Base-by-base conservation (phyloP, 2,113 vertebrate genomes). In the Lycaon pictus region DNA sequence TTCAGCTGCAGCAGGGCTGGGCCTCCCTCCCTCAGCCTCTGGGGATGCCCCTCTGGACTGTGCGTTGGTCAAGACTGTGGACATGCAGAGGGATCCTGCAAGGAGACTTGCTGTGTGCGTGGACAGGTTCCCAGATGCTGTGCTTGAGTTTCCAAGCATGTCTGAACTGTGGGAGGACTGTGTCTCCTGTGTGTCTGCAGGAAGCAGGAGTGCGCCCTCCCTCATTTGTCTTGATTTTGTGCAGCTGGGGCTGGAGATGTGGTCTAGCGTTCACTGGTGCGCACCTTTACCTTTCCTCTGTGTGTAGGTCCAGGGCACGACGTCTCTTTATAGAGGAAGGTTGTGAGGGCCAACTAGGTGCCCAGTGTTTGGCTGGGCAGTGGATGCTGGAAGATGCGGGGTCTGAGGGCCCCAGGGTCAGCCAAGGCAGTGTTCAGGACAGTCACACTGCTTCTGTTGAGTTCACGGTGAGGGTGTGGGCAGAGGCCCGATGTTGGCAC, bases 361-460 rank as follows among this genome's bases (percentile, higher is more conserved):
- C 37, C 32, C 10, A 17, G 53, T 2, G 0, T 23, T 1, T 2
- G 7, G 37, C 8, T 7, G 1, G 3, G 23, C 60, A 19, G 83
- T 88, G 84, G 83, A 16, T 1, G 15, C 25, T 11, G 48, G 62
- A 23, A 51, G 12, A 43, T 11, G 29, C 16, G 9, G 48, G 81
- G 20, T n/a, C 48, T 8, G 48, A 55, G 82, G 35, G 29, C 35
- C 3, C 2, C 1, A 3, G 32, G 5, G 27, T 20, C 43, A 11
- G 11, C 74, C 32, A 0, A 11, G 11, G 25, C 25, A 1, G 62
- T 11, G 25, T 63, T 29, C 29, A 27, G 27, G 25, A 29, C 25
- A 5, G 27, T 65, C 58, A 2, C 58, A 4, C 20, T 22, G 58
- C 58, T 60, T 60, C 58, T 23, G 22, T 25, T 62, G 60, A 32